These are phyloP conservation scores for Cataglyphis rosenhaueri DNA, from an alignment of 2,888 invertebrate genomes.

Conservation along the genomic window DNA sequence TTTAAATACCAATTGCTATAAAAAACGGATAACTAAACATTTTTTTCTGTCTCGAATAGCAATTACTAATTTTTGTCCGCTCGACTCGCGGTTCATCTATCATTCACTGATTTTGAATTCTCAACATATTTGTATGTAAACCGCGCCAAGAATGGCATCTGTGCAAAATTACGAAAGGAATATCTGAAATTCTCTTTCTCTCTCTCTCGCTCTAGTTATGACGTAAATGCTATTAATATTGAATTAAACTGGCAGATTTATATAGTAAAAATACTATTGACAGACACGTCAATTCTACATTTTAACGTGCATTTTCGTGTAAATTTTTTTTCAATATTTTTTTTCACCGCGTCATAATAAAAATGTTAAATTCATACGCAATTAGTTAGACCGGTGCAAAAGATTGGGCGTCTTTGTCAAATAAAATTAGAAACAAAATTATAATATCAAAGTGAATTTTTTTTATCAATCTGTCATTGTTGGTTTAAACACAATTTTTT, in stretches of 20 bases:
- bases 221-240: not conserved
- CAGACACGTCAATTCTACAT: not conserved
- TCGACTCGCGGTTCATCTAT: not conserved
- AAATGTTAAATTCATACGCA: not conserved
- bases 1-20: not conserved
- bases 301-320: not conserved
- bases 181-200: not conserved
- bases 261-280: not conserved
- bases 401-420: not conserved
- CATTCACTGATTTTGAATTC: conserved; percentile 50
- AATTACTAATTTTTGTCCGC: conserved; percentile 8
- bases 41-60: not conserved
- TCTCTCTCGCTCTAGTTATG: not conserved
- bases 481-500: not conserved
- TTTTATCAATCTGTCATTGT: not conserved
- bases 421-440: not conserved
- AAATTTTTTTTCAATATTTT: not conserved
- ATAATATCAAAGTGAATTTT: not conserved
- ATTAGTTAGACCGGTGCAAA: not conserved
- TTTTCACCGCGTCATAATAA: not conserved
- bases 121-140: not conserved
- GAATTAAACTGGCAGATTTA: conserved; percentile 13
- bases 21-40: not conserved
- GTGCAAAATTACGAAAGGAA: conserved; percentile 6
- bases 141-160: conserved; percentile 32